Evolutionary conservation across 2,113 vertebrate genomes (phyloP), one percentile per base, ranked within the genome.

Genomic region (Nothocercus nigrocapillus): DNA sequence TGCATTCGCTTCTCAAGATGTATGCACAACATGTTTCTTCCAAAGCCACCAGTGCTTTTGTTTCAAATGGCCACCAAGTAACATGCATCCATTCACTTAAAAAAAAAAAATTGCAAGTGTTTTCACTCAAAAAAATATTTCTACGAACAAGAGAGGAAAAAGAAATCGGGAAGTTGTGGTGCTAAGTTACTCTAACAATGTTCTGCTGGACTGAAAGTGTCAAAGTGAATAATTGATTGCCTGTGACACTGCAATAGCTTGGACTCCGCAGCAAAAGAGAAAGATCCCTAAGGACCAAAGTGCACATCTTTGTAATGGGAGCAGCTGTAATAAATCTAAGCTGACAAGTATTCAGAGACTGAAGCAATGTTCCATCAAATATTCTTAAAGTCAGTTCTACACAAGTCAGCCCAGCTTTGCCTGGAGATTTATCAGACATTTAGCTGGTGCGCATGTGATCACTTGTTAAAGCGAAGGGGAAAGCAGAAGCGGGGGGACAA

Each of bases 341-440:
- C 96, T 98, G 98, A 98, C 98, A 98, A 97, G 97, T 92, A 95
- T 95, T 96, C 96, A 89, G 94, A 97, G 97, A 96, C 97, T 90
- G 94, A 92, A 97, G 97, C 96, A 93, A 96, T 94, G 94, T 97
- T 96, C 98, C 96, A 98, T 98, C 98, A 98, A 97, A 96, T 93
- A 95, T 96, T 98, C 98, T 98, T 98, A 98, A 98, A 98, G 97
- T 98, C 98, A 98, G 97, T 97, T 98, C 97, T 97, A 97, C 96
- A 96, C 89, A 98, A 98, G 95, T 97, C 97, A 97, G 83, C 89
- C 89, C 82, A 64, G 97, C 85, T 97, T 98, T 28, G 97, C 96
- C 96, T 87, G 70, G 92, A 97, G 97, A 98, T 97, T 97, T 96
- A 96, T 96, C 96, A 98, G 98, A 98, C 98, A 98, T 98, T 98